Percentiles rank a stretch among this genome's conserved stretches.
phyloP scores from a whole-genome alignment of 2,797 vertebrate species.

The Botia kubotai region DNA sequence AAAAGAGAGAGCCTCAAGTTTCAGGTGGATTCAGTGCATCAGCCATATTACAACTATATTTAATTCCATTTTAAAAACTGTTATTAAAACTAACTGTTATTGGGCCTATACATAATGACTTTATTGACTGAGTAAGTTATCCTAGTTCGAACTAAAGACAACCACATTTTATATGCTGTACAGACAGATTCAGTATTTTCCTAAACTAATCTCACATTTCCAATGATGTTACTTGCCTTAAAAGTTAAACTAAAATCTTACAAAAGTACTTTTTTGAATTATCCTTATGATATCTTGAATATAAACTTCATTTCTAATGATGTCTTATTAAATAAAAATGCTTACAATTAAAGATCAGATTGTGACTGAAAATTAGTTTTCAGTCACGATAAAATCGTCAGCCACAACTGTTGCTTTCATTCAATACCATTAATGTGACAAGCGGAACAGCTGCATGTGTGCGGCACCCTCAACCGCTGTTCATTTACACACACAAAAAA shows the following conservation, averaged over 20 bases:
- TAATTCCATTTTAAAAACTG: no score
- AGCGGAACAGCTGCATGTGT: constrained; percentile 15
- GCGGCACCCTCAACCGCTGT: constrained; percentile 3
- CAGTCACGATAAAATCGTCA: background rate
- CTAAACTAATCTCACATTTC: background rate
- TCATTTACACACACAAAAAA: constrained; percentile 31
- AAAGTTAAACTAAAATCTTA: background rate
- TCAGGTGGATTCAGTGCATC: no score
- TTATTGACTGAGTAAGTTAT: no score
- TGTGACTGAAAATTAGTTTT: background rate
- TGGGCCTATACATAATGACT: no score
- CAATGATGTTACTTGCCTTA: background rate
- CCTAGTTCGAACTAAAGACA: no score
- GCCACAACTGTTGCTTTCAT: background rate
- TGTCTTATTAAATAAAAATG: background rate
- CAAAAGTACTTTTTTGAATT: background rate
- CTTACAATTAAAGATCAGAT: background rate
- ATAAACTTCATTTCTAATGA: background rate
- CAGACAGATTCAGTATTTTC: background rate
- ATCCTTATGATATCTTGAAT: background rate
- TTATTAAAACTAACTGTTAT: no score
- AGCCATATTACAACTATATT: no score
- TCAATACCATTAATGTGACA: background rate
- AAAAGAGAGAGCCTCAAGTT: no score
- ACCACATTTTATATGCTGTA: no score